A percentile compares a stretch with the other conserved stretches of the same genome.
Conservation (phyloP, 2,113 vertebrate species). For the Girardinichthys multiradiatus region DNA sequence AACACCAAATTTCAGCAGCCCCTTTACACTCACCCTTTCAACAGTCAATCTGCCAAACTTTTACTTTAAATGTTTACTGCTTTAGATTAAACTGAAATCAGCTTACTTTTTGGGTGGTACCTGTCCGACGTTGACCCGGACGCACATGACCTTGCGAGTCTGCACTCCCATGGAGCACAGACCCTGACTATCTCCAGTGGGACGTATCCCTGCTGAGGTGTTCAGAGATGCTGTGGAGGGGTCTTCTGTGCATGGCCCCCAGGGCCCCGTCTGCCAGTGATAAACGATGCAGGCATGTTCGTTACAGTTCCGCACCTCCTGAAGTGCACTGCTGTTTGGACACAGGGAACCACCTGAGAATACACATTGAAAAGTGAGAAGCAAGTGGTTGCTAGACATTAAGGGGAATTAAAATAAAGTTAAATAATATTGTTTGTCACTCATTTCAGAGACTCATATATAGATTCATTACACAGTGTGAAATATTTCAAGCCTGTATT, state of each 20-base stretch:
- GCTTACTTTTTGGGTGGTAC: conserved; percentile 99
- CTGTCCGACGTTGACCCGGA: conserved; percentile 97
- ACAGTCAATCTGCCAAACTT: neutral
- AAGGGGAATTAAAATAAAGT: too few species aligned
- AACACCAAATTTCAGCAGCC: too few species aligned
- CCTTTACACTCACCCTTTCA: too few species aligned
- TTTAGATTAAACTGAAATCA: neutral
- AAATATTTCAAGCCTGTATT: too few species aligned
- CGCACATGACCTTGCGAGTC: conserved; percentile 97
- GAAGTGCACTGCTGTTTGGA: conserved; percentile 90
- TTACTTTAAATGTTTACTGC: neutral
- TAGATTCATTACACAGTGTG: too few species aligned
- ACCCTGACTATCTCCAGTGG: conserved; percentile 74
- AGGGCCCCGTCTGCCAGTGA: conserved; percentile 94
- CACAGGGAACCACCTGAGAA: conserved; percentile 86
- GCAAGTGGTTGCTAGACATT: too few species aligned
- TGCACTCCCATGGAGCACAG: conserved; percentile 92
- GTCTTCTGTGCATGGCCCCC: conserved; percentile 93
- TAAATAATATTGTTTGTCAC: too few species aligned
- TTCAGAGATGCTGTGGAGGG: conserved; percentile 86
- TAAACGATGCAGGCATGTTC: conserved; percentile 96
- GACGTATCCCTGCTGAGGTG: conserved; percentile 63
- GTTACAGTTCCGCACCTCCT: conserved; percentile 92
- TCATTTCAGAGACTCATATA: too few species aligned
- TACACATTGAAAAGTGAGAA: neutral